Percentiles rank a stretch among this genome's conserved stretches.
Evolutionary conservation across 2,797 vertebrate genomes (phyloP).

Genomic region (Capromys pilorides): DNA sequence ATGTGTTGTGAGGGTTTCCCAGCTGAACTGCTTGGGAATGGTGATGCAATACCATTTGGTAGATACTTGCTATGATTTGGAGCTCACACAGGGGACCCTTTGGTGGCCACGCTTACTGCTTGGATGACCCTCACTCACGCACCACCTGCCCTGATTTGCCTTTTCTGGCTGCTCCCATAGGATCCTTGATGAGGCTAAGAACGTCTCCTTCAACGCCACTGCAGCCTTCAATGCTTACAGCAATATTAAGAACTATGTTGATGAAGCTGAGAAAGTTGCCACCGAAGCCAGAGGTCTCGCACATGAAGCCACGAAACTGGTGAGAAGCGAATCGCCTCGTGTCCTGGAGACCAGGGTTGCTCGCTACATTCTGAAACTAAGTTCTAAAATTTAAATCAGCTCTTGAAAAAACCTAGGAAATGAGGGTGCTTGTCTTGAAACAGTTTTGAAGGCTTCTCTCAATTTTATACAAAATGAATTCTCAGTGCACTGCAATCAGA

Average conservation of each 20-base stretch:
- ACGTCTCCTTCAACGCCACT: conserved; percentile 97
- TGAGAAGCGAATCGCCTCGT: conserved; percentile 82
- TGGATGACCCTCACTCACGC: neutral
- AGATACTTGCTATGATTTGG: neutral
- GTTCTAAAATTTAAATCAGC: neutral
- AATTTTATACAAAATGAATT: conserved; percentile 6
- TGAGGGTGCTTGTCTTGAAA: neutral
- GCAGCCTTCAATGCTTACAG: conserved; percentile 97
- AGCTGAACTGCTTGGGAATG: conserved; percentile 1
- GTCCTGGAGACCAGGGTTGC: neutral
- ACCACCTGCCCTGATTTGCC: neutral
- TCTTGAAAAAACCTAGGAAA: neutral
- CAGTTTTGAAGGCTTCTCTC: conserved; percentile 17
- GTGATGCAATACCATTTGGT: neutral
- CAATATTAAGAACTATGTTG: conserved; percentile 94
- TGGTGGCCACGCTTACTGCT: neutral
- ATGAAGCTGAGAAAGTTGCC: conserved; percentile 93
- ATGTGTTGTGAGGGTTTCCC: neutral
- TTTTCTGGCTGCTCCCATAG: conserved; percentile 83
- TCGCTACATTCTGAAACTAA: neutral
- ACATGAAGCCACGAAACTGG: conserved; percentile 91
- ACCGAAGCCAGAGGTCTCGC: conserved; percentile 91
- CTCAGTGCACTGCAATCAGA: neutral
- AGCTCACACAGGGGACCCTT: neutral
- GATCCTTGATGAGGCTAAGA: conserved; percentile 96